These are phyloP conservation scores for Crotalus helleri DNA, from an alignment of 2,113 vertebrate genomes.

Conservation along the genomic window DNA sequence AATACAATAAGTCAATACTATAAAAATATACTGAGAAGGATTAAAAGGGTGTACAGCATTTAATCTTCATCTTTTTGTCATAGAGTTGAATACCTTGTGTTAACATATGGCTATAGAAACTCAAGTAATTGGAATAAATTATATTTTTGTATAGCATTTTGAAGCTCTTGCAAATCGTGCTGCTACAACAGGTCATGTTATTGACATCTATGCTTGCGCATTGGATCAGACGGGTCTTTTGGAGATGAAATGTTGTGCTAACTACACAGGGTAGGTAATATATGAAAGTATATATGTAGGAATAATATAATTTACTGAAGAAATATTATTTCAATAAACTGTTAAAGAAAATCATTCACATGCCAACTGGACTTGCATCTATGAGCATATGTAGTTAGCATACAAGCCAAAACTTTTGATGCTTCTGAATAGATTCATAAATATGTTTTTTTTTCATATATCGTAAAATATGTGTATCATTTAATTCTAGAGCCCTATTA, in stretches of 20 bases:
- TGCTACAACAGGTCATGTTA: slow-evolving; percentile 88
- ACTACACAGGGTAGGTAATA: slow-evolving; percentile 84
- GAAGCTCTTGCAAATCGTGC: slow-evolving; percentile 90
- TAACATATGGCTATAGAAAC: neutral
- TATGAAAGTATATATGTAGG: neutral
- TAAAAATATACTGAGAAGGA: neutral
- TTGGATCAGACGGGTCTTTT: slow-evolving; percentile 93
- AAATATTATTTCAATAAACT: neutral
- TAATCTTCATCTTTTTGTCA: fast-evolving
- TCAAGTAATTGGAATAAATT: neutral
- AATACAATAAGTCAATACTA: neutral
- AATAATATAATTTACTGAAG: neutral
- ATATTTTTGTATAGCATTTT: slow-evolving; percentile 79
- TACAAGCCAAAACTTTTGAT: neutral
- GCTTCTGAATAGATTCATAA: neutral
- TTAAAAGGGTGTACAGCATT: slow-evolving; percentile 19
- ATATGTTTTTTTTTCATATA: neutral
- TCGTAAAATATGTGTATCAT: neutral
- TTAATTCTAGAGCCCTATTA: neutral
- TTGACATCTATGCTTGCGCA: slow-evolving; percentile 96
- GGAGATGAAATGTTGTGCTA: slow-evolving; percentile 98
- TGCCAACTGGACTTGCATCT: neutral
- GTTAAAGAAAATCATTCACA: neutral
- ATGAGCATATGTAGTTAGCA: neutral
- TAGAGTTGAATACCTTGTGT: neutral